Evolutionary conservation across 2,888 invertebrate species (phyloP).

Genomic region (Dromius quadrimaculatus): DNA sequence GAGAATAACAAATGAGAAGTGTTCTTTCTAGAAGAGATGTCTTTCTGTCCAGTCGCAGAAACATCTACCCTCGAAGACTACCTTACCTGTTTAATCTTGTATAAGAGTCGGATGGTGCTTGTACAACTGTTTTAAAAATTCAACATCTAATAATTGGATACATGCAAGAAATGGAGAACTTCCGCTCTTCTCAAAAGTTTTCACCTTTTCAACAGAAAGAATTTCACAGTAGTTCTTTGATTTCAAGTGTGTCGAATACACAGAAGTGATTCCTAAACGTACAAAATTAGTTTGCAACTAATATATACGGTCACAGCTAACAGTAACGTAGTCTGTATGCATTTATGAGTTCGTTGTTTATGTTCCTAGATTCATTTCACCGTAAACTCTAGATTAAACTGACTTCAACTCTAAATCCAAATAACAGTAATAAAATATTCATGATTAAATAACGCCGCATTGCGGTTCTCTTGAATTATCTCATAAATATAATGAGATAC

Average conservation of each 20-base stretch:
- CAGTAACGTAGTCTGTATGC: not conserved
- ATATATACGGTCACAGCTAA: not conserved
- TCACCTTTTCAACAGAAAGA: no score
- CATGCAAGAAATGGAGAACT: no score
- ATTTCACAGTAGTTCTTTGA: no score
- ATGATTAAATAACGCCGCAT: slow-evolving; percentile 10
- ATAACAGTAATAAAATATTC: slow-evolving; percentile 27
- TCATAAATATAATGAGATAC: no score
- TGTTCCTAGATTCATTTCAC: slow-evolving; percentile 7
- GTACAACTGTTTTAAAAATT: slow-evolving; percentile 24
- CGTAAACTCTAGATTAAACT: slow-evolving; percentile 17
- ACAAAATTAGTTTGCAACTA: slow-evolving; percentile 6
- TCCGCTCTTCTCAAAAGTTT: no score
- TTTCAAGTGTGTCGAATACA: no score
- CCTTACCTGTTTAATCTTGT: slow-evolving; percentile 13
- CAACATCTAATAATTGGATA: slow-evolving; percentile 28
- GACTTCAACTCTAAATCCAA: slow-evolving; percentile 5
- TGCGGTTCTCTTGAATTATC: not conserved
- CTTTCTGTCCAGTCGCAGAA: not conserved
- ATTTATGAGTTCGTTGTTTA: slow-evolving; percentile 19
- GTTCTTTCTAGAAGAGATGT: not conserved
- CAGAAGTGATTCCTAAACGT: no score
- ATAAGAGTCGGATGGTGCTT: not conserved
- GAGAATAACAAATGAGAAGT: slow-evolving; percentile 13
- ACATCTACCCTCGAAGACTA: slow-evolving; percentile 8